Conservation (phyloP, 2,888 invertebrate species). For the Acheta domesticus region DNA sequence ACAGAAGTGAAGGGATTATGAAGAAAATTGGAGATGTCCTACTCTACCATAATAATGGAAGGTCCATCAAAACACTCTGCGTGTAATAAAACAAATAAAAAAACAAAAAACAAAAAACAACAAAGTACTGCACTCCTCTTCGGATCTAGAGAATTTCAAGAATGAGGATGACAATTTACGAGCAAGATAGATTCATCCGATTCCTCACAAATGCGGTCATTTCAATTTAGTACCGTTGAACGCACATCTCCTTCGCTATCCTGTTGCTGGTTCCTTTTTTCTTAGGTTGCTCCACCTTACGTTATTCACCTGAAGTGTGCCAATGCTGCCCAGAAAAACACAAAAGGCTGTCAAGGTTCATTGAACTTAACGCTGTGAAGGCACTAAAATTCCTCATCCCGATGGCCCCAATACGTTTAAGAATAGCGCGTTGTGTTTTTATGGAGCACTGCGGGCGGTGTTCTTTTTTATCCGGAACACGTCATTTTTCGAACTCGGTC, state of each 20-base stretch:
- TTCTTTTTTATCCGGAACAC: too few species aligned
- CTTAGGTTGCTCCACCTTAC: not conserved
- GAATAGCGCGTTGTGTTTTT: constrained; percentile 18
- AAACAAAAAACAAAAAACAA: too few species aligned
- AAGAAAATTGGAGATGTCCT: too few species aligned
- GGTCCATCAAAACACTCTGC: too few species aligned
- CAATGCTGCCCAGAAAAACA: constrained; percentile 7
- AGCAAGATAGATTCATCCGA: too few species aligned
- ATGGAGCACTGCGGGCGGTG: not conserved
- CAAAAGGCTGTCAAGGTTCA: constrained; percentile 18
- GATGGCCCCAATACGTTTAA: constrained; percentile 7
- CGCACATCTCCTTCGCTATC: not conserved
- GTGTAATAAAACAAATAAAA: too few species aligned
- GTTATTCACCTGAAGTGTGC: constrained; percentile 1
- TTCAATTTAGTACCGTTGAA: not conserved
- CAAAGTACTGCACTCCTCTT: too few species aligned
- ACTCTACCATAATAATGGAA: too few species aligned
- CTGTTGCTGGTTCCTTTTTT: not conserved
- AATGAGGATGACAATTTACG: too few species aligned
- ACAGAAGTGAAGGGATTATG: too few species aligned
- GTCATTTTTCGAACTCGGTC: not conserved
- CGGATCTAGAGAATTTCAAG: too few species aligned
- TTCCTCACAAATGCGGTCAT: not conserved
- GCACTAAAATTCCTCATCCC: constrained; percentile 6
- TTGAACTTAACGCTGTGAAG: constrained; percentile 1